Base-by-base conservation (phyloP, 2,113 vertebrate genomes). In the Phalacrocorax carbo region DNA sequence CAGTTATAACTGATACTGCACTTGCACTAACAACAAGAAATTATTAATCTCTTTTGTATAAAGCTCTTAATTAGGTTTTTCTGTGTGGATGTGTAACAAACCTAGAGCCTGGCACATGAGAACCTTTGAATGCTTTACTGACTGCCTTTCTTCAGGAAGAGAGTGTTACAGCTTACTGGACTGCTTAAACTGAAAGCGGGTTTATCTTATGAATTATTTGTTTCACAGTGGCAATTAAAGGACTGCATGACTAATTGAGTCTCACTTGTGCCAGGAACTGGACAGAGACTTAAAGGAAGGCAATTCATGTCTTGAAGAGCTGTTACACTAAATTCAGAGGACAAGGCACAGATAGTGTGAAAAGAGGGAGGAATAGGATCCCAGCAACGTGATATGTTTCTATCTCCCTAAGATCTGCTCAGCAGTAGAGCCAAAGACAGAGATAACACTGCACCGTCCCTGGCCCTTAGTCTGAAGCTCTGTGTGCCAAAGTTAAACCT, bases 11-110 rank as follows among this genome's bases (percentile, higher is more conserved):
- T 85, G 36, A 71, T 78, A 82, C 15, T 71, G 25, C 11, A 26
- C 51, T 93, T 94, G 60, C 34, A 27, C 46, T 88, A 93, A 60
- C 46, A 85, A 49, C 88, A 64, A 95, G 44, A 86, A 96, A 87
- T 90, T 93, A 77, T 90, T 84, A 4, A 65, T 80, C 46, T 61
- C 34, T 83, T 85, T 57, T 71, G 51, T 79, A 69, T 48, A 61
- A 82, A 91, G n/a, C 20, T 49, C 23, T 82, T 91, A 68, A 89
- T 89, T 91, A 69, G 4, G 3, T 73, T 82, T 48, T 76, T 80
- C 84, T 68, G 26, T 34, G 64, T 76, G 46, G 22, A 79, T 61
- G 26, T 72, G 61, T 49, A 84, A 61, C 20, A 75, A 89, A 89
- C 14, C 18, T 64, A 77, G 26, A 84, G 19, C 27, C 32, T 71